Conservation (phyloP, 1,140 invertebrate genomes). For the Pseudomyrmex concolor region DNA sequence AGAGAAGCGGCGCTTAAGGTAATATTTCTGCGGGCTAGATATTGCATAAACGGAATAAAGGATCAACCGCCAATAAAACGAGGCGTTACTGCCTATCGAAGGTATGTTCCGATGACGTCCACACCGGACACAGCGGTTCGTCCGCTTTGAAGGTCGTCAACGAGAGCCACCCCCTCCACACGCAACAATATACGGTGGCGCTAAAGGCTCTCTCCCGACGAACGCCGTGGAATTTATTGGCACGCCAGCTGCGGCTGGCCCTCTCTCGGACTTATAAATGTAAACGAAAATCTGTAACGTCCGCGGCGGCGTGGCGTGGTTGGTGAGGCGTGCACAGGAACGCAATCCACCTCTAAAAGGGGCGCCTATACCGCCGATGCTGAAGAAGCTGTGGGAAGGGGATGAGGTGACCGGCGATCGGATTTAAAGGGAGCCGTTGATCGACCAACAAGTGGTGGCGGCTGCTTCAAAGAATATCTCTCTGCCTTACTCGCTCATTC, state of each 20-base stretch:
- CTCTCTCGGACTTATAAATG: constrained; percentile 77
- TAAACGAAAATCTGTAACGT: constrained; percentile 81
- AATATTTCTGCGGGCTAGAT: constrained; percentile 58
- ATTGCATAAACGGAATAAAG: constrained; percentile 47
- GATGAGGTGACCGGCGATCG: constrained; percentile 80
- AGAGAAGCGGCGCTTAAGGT: constrained; percentile 56
- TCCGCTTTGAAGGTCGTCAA: constrained; percentile 63
- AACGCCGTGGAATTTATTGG: constrained; percentile 74
- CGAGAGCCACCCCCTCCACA: constrained; percentile 25
- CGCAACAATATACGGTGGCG: constrained; percentile 64
- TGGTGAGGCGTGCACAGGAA: constrained; percentile 79
- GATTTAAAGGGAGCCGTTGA: constrained; percentile 83
- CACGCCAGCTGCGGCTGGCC: constrained; percentile 56
- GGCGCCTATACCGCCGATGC: constrained; percentile 79
- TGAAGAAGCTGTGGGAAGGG: constrained; percentile 64
- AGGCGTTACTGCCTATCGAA: constrained; percentile 24
- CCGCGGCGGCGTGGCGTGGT: constrained; percentile 70
- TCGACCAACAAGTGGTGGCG: constrained; percentile 84
- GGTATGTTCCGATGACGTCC: constrained; percentile 56
- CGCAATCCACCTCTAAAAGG: constrained; percentile 78
- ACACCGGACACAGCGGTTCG: constrained; percentile 31
- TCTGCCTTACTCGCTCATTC: constrained; percentile 72
- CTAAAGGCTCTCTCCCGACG: constrained; percentile 67
- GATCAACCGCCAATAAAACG: constrained; percentile 53
- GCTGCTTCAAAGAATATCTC: constrained; percentile 81